These are phyloP conservation scores for Hirundo rustica DNA, from an alignment of 2,797 vertebrate genomes.

Conservation along the genomic window DNA sequence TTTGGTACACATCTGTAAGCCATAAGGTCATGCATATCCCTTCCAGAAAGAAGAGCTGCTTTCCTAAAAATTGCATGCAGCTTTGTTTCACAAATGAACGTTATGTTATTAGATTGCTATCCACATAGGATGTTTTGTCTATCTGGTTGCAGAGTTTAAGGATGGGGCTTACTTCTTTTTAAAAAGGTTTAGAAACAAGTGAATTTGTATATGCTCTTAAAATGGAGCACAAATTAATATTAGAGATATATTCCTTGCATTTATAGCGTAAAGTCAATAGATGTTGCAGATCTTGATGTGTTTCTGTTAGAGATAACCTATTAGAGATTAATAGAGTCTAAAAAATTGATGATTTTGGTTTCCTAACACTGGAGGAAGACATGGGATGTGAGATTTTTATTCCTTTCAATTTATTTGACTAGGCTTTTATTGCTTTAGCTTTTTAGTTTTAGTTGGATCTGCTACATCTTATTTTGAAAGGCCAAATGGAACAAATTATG, in stretches of 20 bases:
- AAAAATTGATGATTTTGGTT: background rate
- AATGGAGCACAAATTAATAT: background rate
- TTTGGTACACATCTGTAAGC: constrained; percentile 12
- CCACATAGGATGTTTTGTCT: background rate
- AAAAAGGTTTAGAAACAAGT: background rate
- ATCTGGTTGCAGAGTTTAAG: background rate
- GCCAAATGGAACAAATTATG: background rate
- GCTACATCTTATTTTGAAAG: background rate
- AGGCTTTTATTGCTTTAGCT: background rate
- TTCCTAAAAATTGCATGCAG: background rate
- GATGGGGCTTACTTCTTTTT: background rate
- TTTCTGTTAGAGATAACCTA: background rate
- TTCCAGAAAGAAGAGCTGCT: background rate
- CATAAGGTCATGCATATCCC: background rate
- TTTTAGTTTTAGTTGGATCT: background rate
- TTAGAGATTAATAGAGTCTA: background rate
- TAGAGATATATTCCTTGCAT: background rate
- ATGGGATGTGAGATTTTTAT: background rate
- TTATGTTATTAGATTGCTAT: background rate
- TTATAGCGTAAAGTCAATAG: background rate
- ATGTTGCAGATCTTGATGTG: background rate
- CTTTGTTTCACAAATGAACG: background rate
- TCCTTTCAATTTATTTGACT: background rate
- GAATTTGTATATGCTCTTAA: background rate
- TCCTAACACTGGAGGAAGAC: background rate